Evolutionary conservation across 2,113 vertebrate species (phyloP).

Genomic region (Cyanoderma ruficeps): DNA sequence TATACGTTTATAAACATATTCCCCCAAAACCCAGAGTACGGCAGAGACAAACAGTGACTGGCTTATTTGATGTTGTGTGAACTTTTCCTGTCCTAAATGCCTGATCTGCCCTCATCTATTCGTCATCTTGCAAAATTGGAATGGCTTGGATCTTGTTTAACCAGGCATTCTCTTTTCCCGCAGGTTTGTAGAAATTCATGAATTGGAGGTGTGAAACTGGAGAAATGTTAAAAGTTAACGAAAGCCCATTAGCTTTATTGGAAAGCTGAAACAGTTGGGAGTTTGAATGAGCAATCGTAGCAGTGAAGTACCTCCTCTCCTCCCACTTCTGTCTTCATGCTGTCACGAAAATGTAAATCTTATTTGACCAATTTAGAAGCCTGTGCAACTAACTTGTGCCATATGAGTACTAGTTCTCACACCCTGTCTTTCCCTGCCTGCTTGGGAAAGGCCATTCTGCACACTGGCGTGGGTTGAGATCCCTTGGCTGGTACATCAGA

Average conservation of each 20-base stretch:
- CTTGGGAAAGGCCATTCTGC: neutral
- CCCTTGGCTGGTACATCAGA: neutral
- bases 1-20: accelerated
- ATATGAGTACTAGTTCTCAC: neutral
- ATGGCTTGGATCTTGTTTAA: neutral
- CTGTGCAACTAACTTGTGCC: neutral
- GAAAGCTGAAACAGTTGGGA: neutral
- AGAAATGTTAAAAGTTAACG: neutral
- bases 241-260: neutral
- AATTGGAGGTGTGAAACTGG: neutral
- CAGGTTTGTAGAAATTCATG: neutral
- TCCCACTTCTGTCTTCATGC: neutral
- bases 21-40: too few relatives aligned
- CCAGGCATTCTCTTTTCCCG: neutral
- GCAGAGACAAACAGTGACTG: accelerated
- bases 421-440: neutral
- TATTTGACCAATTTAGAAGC: neutral
- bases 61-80: neutral
- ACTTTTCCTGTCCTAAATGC: neutral
- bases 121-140: neutral
- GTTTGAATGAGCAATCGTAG: neutral
- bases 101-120: neutral
- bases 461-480: neutral
- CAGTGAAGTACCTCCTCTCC: neutral
- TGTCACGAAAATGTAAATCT: neutral